A percentile compares a stretch with the other conserved stretches of the same genome.
These are phyloP conservation scores for Ictalurus furcatus DNA, from an alignment of 2,113 vertebrate genomes.

Conservation along the genomic window DNA sequence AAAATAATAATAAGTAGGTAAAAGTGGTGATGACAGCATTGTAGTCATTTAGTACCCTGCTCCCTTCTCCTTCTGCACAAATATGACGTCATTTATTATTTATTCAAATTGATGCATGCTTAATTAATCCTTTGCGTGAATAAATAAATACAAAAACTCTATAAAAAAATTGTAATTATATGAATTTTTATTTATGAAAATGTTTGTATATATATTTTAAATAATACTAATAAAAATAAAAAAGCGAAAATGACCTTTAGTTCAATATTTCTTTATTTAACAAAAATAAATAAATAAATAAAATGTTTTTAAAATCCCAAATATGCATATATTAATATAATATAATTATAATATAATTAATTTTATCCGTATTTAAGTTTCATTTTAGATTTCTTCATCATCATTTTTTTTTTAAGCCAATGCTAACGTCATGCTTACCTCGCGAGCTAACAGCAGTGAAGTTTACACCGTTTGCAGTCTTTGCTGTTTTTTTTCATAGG, in stretches of 20 bases:
- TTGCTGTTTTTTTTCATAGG: background rate
- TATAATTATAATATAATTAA: too few species aligned
- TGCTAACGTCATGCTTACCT: background rate
- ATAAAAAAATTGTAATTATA: too few species aligned
- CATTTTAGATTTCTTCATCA: background rate
- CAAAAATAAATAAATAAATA: background rate
- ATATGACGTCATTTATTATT: background rate
- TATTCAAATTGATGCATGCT: background rate
- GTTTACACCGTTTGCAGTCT: background rate
- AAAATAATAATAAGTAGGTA: background rate
- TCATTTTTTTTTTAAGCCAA: background rate
- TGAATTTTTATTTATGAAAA: too few species aligned
- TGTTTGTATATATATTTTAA: background rate
- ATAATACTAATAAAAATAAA: background rate
- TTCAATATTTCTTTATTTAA: background rate
- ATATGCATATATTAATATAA: too few species aligned
- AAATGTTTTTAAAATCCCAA: too few species aligned
- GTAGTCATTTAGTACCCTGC: background rate
- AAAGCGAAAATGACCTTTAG: background rate
- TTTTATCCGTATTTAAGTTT: too few species aligned
- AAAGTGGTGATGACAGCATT: too few species aligned
- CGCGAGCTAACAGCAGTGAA: background rate
- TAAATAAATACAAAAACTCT: background rate
- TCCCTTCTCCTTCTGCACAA: too few species aligned
- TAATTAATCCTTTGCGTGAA: background rate